Evolutionary conservation across 1,140 invertebrate species (phyloP), one percentile per base, ranked within the genome.

Genomic region (Caenorhabditis latens): DNA sequence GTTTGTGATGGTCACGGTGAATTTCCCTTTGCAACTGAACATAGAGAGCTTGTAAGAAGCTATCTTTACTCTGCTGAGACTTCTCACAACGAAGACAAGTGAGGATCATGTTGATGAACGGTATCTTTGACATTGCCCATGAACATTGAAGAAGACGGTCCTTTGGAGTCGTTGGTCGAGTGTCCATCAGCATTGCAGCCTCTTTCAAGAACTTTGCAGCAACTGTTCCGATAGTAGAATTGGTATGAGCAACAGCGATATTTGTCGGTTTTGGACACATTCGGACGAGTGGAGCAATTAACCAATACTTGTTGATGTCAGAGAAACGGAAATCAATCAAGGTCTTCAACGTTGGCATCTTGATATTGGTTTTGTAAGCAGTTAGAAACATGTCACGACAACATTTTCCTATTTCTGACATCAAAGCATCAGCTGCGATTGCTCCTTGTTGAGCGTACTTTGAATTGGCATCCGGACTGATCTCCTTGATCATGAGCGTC

Each of bases 401-500:
- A 61, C 87, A 79, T 63, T 85, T 84, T 21, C 83, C 87, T 58
- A 88, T 88, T 55, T 88, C 87, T 3, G 42, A 43, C 63, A 85
- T 71, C 42, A 88, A 53, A 14, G 87, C 75, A 43, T 88, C 87
- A 0, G 87, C 86, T 9, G 82, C 86, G 50, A 87, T 87, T 4
- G 86, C 71, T 24, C 79, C 86, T 65, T 87, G 86, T 83, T 83
- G 75, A 7, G 79, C 86, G 65, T 87, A 43, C 24, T 24, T 42
- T 1, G 19, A 16, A 19, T 40, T 65, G 21, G 57, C 86, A 50
- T 87, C 86, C 11, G 86, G 86, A 43, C 24, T 58, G 13, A 88
- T 84, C 58, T 88, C 87, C 48, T 88, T 88, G 40, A 88, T 88
- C 87, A 88, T 88, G 21, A 88, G 84, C 50, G 32, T 85, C 11